phyloP scores from a whole-genome alignment of 2,797 vertebrate genomes.

The Vultur gryphus region DNA sequence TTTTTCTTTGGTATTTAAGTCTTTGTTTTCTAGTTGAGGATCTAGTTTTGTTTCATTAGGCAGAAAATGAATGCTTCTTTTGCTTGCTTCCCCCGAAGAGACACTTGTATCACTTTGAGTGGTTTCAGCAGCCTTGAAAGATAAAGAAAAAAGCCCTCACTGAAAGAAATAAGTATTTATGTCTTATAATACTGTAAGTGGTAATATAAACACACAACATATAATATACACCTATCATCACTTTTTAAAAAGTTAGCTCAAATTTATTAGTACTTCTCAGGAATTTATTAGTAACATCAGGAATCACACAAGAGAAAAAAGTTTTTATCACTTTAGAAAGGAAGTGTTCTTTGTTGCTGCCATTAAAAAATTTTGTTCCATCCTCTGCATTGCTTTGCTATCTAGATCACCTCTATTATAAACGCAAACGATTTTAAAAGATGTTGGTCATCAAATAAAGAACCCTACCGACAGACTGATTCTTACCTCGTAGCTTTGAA shows the following conservation, averaged over 20 bases:
- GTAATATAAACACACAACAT: background rate
- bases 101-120: constrained; percentile 65
- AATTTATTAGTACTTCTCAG: background rate
- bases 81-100: constrained; percentile 69
- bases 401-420: background rate
- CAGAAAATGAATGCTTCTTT: constrained; percentile 58
- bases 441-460: background rate
- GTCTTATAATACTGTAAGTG: background rate
- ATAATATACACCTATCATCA: background rate
- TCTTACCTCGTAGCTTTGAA: background rate
- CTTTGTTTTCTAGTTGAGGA: constrained; percentile 46
- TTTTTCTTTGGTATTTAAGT: constrained; percentile 56
- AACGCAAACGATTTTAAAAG: background rate
- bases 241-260: background rate
- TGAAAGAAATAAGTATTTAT: background rate
- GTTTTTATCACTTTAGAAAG: background rate
- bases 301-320: background rate
- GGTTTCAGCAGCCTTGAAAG: constrained; percentile 65
- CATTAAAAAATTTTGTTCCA: background rate
- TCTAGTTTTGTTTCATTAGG: constrained; percentile 55
- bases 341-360: background rate
- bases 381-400: background rate
- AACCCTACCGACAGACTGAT: background rate
- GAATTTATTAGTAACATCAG: background rate
- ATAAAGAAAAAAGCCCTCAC: background rate